Evolutionary conservation across 2,888 invertebrate species (phyloP).

Genomic region (Hyposoter didymator): DNA sequence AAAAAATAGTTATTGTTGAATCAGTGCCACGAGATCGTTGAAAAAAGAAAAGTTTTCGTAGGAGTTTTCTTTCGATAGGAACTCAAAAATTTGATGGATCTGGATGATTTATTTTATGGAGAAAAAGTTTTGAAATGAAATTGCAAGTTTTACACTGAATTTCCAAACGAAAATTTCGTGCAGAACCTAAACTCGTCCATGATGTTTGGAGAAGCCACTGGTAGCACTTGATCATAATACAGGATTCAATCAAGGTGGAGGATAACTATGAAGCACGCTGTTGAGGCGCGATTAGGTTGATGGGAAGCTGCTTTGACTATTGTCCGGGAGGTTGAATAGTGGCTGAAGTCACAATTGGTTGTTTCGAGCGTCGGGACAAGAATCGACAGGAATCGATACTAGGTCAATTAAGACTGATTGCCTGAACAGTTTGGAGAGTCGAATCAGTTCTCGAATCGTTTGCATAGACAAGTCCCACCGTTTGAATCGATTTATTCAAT

Average conservation of each 20-base stretch:
- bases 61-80: too few relatives aligned
- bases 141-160: not conserved
- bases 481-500: not conserved
- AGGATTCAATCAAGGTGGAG: constrained; percentile 22
- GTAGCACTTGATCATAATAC: not conserved
- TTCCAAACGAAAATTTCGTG: not conserved
- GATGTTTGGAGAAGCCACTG: not conserved
- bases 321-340: constrained; percentile 42
- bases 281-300: constrained; percentile 42
- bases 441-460: not conserved
- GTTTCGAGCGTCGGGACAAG: constrained; percentile 4
- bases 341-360: constrained; percentile 12
- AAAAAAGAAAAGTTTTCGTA: not conserved
- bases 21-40: not conserved
- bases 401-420: constrained; percentile 26
- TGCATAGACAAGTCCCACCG: not conserved
- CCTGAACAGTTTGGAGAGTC: not conserved
- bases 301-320: constrained; percentile 15
- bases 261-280: constrained; percentile 25
- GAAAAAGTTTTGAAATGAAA: not conserved
- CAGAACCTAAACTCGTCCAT: not conserved
- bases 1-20: not conserved
- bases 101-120: not conserved
- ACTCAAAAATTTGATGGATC: not conserved
- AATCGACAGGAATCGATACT: constrained; percentile 28